These are phyloP conservation scores for Therioaphis trifolii DNA, from an alignment of 2,888 invertebrate genomes.

Conservation along the genomic window DNA sequence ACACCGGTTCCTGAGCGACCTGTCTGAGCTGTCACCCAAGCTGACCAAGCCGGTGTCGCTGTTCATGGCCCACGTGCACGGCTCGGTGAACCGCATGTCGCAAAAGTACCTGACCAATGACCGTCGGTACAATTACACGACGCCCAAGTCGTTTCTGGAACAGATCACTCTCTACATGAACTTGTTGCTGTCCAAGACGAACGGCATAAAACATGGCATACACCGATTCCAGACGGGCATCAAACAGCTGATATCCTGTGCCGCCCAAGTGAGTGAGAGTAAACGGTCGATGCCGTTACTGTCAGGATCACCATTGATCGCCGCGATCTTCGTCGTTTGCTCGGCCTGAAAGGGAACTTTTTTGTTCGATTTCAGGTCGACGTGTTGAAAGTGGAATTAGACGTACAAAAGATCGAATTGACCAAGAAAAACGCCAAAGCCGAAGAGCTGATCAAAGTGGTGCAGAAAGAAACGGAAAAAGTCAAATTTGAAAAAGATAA, in stretches of 20 bases:
- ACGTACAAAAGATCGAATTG: conserved; percentile 91
- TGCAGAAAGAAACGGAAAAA: conserved; percentile 94
- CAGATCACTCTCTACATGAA: conserved; percentile 93
- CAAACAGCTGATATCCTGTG: conserved; percentile 86
- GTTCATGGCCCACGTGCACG: conserved; percentile 96
- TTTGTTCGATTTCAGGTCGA: conserved; percentile 75
- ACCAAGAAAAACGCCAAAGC: conserved; percentile 96
- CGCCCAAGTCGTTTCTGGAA: conserved; percentile 95
- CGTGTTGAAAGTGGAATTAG: conserved; percentile 89
- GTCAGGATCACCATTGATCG: too few relatives aligned
- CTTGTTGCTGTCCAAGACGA: conserved; percentile 83
- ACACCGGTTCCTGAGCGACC: conserved; percentile 84
- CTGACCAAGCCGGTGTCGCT: conserved; percentile 86
- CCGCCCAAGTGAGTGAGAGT: conserved; percentile 77
- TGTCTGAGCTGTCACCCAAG: too few relatives aligned
- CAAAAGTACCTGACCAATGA: conserved; percentile 89
- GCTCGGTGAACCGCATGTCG: conserved; percentile 91
- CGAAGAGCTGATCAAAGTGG: conserved; percentile 91
- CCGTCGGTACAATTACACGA: conserved; percentile 94
- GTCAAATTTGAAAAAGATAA: conserved; percentile 72
- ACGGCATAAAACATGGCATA: too few relatives aligned
- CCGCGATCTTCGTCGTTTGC: too few relatives aligned
- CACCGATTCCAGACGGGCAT: conserved; percentile 93
- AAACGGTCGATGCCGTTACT: too few relatives aligned
- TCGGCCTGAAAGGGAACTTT: too few relatives aligned